Percentiles rank a stretch among this genome's conserved stretches.
Evolutionary conservation across 2,888 invertebrate species (phyloP).

Genomic region (Lasioglossum oenotherae): DNA sequence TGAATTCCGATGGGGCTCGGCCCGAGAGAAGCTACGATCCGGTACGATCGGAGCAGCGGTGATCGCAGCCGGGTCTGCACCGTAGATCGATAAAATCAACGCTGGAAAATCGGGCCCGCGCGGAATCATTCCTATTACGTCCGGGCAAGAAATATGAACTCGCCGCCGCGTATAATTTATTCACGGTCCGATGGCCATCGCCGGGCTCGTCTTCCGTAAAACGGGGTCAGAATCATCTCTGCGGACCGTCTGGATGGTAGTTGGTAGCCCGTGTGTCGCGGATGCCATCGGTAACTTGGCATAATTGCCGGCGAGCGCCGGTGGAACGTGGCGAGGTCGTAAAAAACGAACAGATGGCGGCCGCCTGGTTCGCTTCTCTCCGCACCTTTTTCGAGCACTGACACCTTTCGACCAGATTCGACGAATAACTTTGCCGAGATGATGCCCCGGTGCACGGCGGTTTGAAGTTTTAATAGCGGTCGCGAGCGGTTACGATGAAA

Average conservation of each 20-base stretch:
- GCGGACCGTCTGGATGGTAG: slow-evolving; percentile 12
- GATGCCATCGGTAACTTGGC: slow-evolving; percentile 13
- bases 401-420: slow-evolving; percentile 1
- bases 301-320: slow-evolving; percentile 3
- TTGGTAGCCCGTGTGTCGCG: slow-evolving; percentile 1
- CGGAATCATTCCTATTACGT: slow-evolving; percentile 37
- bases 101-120: slow-evolving; percentile 22
- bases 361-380: background rate
- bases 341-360: background rate
- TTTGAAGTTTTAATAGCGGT: background rate
- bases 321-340: slow-evolving; percentile 2
- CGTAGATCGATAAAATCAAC: slow-evolving; percentile 36
- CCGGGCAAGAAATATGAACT: slow-evolving; percentile 39
- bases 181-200: slow-evolving; percentile 45
- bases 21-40: background rate
- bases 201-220: slow-evolving; percentile 32
- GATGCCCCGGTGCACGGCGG: background rate
- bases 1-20: slow-evolving; percentile 27
- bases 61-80: background rate
- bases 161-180: slow-evolving; percentile 42
- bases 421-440: background rate
- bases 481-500: background rate
- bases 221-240: slow-evolving; percentile 43
- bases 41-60: background rate
- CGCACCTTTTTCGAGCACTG: background rate